Base-by-base conservation (phyloP, 1,140 invertebrate species). In the Bombus polaris region DNA sequence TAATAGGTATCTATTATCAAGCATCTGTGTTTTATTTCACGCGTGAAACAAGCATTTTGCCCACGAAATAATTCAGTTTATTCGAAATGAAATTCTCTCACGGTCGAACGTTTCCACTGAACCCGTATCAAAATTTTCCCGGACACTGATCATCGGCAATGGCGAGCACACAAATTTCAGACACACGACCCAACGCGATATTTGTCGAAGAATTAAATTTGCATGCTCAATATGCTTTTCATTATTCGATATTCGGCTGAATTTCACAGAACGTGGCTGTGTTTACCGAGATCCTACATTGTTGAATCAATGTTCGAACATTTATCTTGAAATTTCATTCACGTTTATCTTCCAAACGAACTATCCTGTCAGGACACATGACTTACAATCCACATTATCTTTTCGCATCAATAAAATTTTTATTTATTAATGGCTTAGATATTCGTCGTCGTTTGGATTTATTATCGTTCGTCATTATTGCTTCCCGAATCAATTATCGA, bases 191-290 rank as follows among this genome's bases (percentile, higher is more conserved):
- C 25, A 37, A 1, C n/a, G 28, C 44, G 71, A 47, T 73, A 47
- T 73, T 73, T 73, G 71, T 32, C 71, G 71, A 73, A 44, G 44
- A 73, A 73, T 73, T 73, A 73, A 73, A 73, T 73, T 73, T 73
- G 71, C 42, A 47, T 32, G 71, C 71, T 73, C 39, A 73, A 73
- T 73, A 22, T 44, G 42, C 71, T 73, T 73, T 47, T 47, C 71
- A 73, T 73, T 73, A 73, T 44, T 73, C 71, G 71, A 73, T 73
- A 73, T 73, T 73, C 44, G 42, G n/a, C 28, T 8, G 42, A 73
- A 47, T 73, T 73, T 73, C 28, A 47, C n/a, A 8, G 71, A 22
- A 22, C 44, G n/a, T 15, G n/a, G 3, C 12, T n/a, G 42, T 47
- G n/a, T 73, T 73, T 73, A 22, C 44, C 71, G 42, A 10, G 66